Evolutionary conservation across 2,888 invertebrate species (phyloP).

Genomic region (Megaustenia siamemsis): DNA sequence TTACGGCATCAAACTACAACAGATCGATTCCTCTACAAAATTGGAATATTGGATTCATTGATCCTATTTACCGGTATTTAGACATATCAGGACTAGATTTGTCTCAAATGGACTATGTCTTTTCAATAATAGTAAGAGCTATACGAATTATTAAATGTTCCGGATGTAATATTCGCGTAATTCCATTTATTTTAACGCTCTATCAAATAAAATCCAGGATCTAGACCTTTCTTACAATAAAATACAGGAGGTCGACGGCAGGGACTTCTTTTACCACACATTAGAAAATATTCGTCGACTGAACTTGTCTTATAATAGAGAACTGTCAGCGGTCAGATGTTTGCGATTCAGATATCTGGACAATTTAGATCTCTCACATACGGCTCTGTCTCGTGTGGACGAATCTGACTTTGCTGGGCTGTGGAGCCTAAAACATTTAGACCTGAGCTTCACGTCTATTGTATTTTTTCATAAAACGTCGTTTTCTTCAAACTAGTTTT

Average conservation of each 20-base stretch:
- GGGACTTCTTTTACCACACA: neutral
- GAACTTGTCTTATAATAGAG: neutral
- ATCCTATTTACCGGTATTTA: neutral
- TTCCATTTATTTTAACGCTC: neutral
- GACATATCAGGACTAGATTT: conserved; percentile 1
- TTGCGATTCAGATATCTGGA: neutral
- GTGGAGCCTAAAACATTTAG: neutral
- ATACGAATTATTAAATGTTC: neutral
- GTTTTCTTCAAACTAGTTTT: neutral
- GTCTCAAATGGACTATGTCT: neutral
- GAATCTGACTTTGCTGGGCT: neutral
- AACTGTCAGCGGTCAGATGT: neutral
- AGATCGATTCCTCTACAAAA: neutral
- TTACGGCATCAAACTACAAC: neutral
- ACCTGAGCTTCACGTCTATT: neutral
- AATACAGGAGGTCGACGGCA: neutral
- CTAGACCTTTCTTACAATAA: neutral
- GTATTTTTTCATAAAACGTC: neutral
- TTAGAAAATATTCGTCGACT: neutral
- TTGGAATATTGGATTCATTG: neutral
- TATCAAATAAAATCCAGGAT: neutral
- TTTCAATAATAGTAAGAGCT: too few species aligned
- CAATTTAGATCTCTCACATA: conserved; percentile 13
- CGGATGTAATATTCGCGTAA: neutral
- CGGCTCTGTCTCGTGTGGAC: neutral